Evolutionary conservation across 2,888 invertebrate genomes (phyloP), one percentile per base, ranked within the genome.

Genomic region (Dorcus hopei): DNA sequence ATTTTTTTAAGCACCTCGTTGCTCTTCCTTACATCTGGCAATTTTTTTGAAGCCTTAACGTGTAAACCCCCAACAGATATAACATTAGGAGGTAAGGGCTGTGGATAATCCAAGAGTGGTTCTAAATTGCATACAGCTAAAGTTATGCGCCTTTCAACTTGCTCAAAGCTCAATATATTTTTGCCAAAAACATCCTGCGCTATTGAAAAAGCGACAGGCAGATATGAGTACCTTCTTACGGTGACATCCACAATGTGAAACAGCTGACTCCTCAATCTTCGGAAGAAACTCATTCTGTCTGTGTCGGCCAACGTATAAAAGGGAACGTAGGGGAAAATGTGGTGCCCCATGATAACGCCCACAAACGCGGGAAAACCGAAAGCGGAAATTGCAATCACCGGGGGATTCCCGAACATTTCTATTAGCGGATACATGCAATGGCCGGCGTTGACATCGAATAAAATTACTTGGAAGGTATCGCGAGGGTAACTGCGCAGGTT

Each of bases 1-100:
- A 56, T 16, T 19, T 19, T 19, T 19, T 19, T 19, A 2, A 19
- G 3, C 19, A 19, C 19, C 19, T 19, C 19, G 19, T 3, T 2
- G 2, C 2, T 19, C 19, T 39, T 45, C 61, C 65, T 59, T 65
- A 74, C 74, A 53, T 69, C 56, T 26, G 75, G 72, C 58, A 77
- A 57, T 14, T 52, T 16, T 62, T 70, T 66, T 0, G 66, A 48
- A 47, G 67, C 57, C 58, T 65, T 63, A 3, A 71, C 68, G 52
- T 78, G 77, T 14, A 77, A 57, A 19, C 77, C 77, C 26, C 75
- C 77, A 26, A 77, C 73, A 16, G 74, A 70, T 40, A 77, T 75
- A 49, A 77, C 71, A 62, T 77, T 75, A 6, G 77, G 75, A 6
- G 75, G 65, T 11, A 75, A 53, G 0, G 72, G 64, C 61, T 70